phyloP scores from a whole-genome alignment of 1,140 invertebrate species.

The Helicoverpa zea region DNA sequence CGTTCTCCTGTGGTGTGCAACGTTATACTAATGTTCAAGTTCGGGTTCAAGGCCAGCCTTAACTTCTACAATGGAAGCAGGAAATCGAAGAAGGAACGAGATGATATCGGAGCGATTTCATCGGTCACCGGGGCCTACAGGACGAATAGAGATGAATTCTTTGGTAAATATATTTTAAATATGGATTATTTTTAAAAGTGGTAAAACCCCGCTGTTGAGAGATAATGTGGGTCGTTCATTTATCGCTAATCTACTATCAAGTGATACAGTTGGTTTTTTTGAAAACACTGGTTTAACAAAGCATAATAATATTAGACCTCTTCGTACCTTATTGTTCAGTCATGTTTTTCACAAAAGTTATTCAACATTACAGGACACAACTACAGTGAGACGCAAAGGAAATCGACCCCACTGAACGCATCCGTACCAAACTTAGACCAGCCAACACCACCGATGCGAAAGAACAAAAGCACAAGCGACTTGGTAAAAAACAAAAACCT shows the following conservation, averaged over 20 bases:
- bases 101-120: slow-evolving; percentile 55
- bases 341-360: neutral
- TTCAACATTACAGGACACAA: slow-evolving; percentile 59
- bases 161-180: slow-evolving; percentile 59
- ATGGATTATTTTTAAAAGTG: neutral
- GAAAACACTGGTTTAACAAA: too few relatives aligned
- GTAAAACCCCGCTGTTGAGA: neutral
- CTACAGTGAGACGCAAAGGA: slow-evolving; percentile 58
- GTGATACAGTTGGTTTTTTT: too few relatives aligned
- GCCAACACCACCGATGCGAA: slow-evolving; percentile 45
- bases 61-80: slow-evolving; percentile 65
- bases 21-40: slow-evolving; percentile 77
- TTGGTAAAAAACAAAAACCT: slow-evolving; percentile 54
- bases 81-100: slow-evolving; percentile 57
- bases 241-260: too few relatives aligned
- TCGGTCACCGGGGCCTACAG: slow-evolving; percentile 76
- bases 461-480: slow-evolving; percentile 71
- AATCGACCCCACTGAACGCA: slow-evolving; percentile 53
- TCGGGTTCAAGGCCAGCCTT: slow-evolving; percentile 82
- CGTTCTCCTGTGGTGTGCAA: slow-evolving; percentile 60
- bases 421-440: slow-evolving; percentile 10
- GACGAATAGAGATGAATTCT: slow-evolving; percentile 69
- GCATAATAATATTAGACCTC: neutral
- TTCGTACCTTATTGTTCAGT: too few relatives aligned
- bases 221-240: too few relatives aligned